Percentiles rank a stretch among this genome's conserved stretches.
phyloP scores from a whole-genome alignment of 2,888 invertebrate species.

The Chloroclysta siterata region DNA sequence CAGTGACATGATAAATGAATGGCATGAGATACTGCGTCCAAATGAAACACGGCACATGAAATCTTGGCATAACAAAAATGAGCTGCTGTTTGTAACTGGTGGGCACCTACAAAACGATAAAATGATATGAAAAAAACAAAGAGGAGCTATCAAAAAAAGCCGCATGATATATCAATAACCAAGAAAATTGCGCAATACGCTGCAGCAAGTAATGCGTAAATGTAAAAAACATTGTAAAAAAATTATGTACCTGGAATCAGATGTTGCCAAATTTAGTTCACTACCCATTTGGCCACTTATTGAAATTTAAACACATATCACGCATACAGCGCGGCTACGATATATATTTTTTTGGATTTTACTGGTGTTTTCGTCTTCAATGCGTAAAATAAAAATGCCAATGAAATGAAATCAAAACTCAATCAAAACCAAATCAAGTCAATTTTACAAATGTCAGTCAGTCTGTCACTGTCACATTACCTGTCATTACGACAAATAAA shows the following conservation, averaged over 20 bases:
- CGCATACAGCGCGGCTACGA: constrained; percentile 35
- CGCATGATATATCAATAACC: constrained; percentile 54
- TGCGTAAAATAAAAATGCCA: constrained; percentile 46
- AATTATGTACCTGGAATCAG: constrained; percentile 68
- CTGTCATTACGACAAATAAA: not conserved
- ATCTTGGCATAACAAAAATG: constrained; percentile 40
- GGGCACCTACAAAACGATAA: constrained; percentile 35
- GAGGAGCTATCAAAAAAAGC: constrained; percentile 18
- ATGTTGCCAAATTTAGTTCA: constrained; percentile 67
- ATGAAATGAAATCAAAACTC: constrained; percentile 28
- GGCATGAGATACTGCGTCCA: constrained; percentile 43
- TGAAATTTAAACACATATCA: constrained; percentile 72
- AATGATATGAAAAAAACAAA: constrained; percentile 9
- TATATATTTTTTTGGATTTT: constrained; percentile 30
- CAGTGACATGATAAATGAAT: constrained; percentile 65
- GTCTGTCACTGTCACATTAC: not conserved
- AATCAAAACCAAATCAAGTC: constrained; percentile 1
- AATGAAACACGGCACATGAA: constrained; percentile 38
- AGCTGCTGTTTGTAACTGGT: constrained; percentile 28
- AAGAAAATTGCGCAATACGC: constrained; percentile 65
- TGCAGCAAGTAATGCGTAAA: constrained; percentile 40
- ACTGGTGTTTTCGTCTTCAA: constrained; percentile 37
- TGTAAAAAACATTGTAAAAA: constrained; percentile 33
- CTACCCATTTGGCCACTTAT: constrained; percentile 74
- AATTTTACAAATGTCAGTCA: constrained; percentile 6